Evolutionary conservation across 2,797 vertebrate species (phyloP).

Genomic region (Myotis vivesi): DNA sequence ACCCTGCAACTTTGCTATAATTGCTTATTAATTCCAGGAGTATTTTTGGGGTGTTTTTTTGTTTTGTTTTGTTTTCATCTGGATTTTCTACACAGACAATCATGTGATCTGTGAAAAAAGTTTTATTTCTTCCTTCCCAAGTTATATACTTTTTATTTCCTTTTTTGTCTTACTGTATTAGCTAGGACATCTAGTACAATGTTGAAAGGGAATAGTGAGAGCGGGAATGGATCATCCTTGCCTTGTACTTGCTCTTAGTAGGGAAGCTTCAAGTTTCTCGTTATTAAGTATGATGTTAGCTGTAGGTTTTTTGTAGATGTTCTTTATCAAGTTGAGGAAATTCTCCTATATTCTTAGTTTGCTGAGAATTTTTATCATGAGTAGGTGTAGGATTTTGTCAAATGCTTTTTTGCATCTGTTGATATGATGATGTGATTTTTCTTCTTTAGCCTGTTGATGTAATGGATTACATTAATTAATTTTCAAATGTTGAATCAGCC

Average conservation of each 20-base stretch:
- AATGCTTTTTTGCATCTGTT: background rate
- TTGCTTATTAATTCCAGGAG: background rate
- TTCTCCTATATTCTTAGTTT: conserved; percentile 11
- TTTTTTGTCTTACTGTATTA: conserved; percentile 13
- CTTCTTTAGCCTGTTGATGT: conserved; percentile 31
- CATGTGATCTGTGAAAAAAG: background rate
- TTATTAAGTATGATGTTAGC: background rate
- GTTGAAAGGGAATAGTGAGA: background rate
- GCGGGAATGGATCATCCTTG: background rate
- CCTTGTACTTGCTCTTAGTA: conserved; percentile 16
- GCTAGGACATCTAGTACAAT: background rate
- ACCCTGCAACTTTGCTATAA: background rate
- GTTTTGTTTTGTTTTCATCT: background rate
- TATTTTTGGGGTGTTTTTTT: background rate
- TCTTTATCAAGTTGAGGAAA: background rate
- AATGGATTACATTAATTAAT: background rate
- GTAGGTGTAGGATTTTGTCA: background rate
- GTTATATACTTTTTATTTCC: background rate
- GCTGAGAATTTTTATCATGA: conserved; percentile 16
- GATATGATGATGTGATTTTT: conserved; percentile 30
- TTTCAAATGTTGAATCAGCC: background rate
- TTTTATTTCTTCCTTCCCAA: background rate
- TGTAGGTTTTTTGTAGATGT: background rate
- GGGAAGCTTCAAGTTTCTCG: conserved; percentile 2
- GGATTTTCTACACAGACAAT: conserved; percentile 15